Base-by-base conservation (phyloP, 2,113 vertebrate species). In the Baryphthengus martii region DNA sequence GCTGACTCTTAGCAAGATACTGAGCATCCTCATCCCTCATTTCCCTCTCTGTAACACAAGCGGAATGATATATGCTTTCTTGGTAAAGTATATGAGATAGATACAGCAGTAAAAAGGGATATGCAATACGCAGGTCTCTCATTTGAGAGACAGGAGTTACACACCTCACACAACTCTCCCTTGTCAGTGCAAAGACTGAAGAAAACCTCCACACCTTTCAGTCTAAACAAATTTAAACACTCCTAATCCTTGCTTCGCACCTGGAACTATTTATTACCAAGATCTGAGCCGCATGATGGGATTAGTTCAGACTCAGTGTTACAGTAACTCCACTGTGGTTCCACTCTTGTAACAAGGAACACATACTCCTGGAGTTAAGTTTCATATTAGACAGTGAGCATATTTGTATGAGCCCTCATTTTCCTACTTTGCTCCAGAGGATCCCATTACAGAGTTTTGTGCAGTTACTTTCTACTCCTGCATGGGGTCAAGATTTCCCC, bases 181-280 rank as follows among this genome's bases (percentile, higher is more conserved):
- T 39, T 42, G 49, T 40, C 67, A 73, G 62, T 39, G 62, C 50
- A 91, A 96, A 73, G 71, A 58, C 4, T 72, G 24, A 52, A 91
- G 85, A 75, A 92, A 90, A 89, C n/a, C 76, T 89, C 81, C 45
- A 76, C 66, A 94, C 63, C 81, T 96, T 94, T 94, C 87, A 66
- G 17, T 89, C 87, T 63, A 83, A 90, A 93, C 67, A 89, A 91
- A 88, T 89, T 47, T 78, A 91, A 96, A 93, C 88, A 94, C 94
- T 95, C 87, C 61, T 70, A 83, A 83, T 94, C 75, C 65, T 87
- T 88, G 91, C 85, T 95, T 97, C 39, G 3, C 94, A 96, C 95
- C 95, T 97, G 96, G 93, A 97, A 96, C 91, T 85, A 91, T 96
- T 97, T 96, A 96, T 93, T 95, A 94, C 71, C 50, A 95, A 91